Conservation (phyloP, 2,797 vertebrate species). For the Tapera naevia region DNA sequence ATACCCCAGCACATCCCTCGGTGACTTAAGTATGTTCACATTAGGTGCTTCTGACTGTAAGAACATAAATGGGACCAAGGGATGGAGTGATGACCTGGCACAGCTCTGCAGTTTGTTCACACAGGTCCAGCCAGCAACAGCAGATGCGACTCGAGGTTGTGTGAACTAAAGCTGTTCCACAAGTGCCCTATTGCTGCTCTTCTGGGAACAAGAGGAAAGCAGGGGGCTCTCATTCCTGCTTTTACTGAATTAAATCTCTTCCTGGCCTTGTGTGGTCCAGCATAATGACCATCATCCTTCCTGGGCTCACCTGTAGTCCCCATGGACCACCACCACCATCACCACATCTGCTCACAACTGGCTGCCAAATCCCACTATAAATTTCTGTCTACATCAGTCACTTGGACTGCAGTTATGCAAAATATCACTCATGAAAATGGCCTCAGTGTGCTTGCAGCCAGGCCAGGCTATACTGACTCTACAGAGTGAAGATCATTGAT, state of each 20-base stretch:
- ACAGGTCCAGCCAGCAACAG: not conserved
- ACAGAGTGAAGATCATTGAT: fast-evolving
- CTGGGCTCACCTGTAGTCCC: not conserved
- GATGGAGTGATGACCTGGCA: not conserved
- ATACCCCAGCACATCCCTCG: not conserved
- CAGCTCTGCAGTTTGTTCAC: not conserved
- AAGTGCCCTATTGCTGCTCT: not conserved
- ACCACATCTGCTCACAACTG: not conserved
- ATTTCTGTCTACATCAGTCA: not conserved
- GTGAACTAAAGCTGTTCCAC: not conserved
- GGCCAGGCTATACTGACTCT: not conserved
- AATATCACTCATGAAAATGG: not conserved
- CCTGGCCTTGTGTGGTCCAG: not conserved
- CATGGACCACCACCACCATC: too few species aligned
- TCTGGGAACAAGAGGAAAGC: not conserved
- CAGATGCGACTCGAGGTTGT: not conserved
- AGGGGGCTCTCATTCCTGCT: not conserved
- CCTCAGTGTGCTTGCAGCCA: not conserved
- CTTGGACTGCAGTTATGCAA: not conserved
- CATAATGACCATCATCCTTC: not conserved
- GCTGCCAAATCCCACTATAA: not conserved
- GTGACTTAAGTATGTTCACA: not conserved
- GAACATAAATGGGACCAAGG: fast-evolving
- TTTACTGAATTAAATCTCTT: not conserved
- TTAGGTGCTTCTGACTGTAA: not conserved